Conservation (phyloP, 2,797 vertebrate genomes). For the Poecilia picta region DNA sequence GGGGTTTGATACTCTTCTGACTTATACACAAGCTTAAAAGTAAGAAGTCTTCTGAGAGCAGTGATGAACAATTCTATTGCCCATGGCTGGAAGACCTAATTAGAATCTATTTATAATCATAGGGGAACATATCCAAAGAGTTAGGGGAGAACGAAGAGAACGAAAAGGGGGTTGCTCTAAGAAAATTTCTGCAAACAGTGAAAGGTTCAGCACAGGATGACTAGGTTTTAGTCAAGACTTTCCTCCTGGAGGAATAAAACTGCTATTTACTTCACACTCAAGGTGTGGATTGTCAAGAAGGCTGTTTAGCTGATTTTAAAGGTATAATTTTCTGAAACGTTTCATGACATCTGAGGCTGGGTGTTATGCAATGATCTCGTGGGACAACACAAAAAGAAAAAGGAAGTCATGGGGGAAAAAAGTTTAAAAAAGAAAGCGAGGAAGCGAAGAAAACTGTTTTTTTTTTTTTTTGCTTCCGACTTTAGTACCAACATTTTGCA, state of each 20-base stretch:
- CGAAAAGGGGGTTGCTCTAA: slow-evolving; percentile 22
- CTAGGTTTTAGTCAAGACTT: slow-evolving; percentile 34
- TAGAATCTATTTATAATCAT: slow-evolving; percentile 83
- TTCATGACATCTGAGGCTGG: slow-evolving; percentile 5
- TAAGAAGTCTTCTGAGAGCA: slow-evolving; percentile 57
- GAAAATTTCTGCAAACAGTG: slow-evolving; percentile 44
- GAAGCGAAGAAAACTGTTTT: slow-evolving; percentile 10
- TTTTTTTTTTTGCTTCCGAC: not conserved
- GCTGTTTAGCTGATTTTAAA: slow-evolving; percentile 34
- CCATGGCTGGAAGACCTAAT: slow-evolving; percentile 77
- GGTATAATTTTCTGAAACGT: slow-evolving; percentile 41
- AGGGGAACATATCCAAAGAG: slow-evolving; percentile 73
- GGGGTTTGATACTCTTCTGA: slow-evolving; percentile 64
- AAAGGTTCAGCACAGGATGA: slow-evolving; percentile 45
- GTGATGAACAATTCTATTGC: slow-evolving; percentile 75
- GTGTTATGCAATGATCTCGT: slow-evolving; percentile 32
- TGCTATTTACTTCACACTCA: slow-evolving; percentile 26
- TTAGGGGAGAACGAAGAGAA: slow-evolving; percentile 27
- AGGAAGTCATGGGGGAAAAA: not conserved
- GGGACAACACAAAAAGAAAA: slow-evolving; percentile 8
- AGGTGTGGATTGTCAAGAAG: slow-evolving; percentile 18
- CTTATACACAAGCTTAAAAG: slow-evolving; percentile 62
- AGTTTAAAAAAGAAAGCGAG: slow-evolving; percentile 3
- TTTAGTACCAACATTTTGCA: slow-evolving; percentile 21
- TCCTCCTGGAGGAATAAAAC: slow-evolving; percentile 19